phyloP scores from a whole-genome alignment of 1,140 invertebrate genomes.

The Procambarus clarkii region DNA sequence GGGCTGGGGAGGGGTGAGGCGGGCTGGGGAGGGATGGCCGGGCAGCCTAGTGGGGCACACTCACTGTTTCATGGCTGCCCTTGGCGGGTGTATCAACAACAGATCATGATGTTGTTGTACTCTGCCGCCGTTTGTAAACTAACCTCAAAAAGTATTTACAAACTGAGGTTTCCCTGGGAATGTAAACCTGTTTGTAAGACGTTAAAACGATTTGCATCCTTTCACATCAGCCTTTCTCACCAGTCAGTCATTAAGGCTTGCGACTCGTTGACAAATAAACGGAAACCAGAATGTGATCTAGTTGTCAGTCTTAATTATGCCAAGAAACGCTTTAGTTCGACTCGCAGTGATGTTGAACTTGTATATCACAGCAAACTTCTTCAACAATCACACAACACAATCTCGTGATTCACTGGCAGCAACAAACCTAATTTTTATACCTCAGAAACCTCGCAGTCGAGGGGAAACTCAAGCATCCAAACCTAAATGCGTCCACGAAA shows the following conservation, averaged over 20 bases:
- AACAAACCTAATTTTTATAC: too few relatives aligned
- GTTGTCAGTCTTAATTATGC: background rate
- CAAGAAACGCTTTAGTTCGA: background rate
- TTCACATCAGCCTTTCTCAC: slow-evolving; percentile 6
- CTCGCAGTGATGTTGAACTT: too few relatives aligned
- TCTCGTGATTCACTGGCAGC: too few relatives aligned
- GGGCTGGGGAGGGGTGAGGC: slow-evolving; percentile 1
- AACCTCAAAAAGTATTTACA: slow-evolving; percentile 66
- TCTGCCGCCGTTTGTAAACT: slow-evolving; percentile 63
- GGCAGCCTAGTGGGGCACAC: background rate
- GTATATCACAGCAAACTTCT: too few relatives aligned
- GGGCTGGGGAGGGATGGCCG: background rate
- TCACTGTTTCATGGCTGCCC: slow-evolving; percentile 54
- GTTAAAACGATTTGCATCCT: slow-evolving; percentile 41
- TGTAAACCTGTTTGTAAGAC: slow-evolving; percentile 66
- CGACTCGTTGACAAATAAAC: slow-evolving; percentile 10
- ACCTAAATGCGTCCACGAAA: too few relatives aligned
- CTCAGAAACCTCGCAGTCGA: too few relatives aligned
- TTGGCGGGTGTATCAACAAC: slow-evolving; percentile 66
- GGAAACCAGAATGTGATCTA: background rate
- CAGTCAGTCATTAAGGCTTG: slow-evolving; percentile 37
- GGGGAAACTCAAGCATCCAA: too few relatives aligned
- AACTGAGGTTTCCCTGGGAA: slow-evolving; percentile 62
- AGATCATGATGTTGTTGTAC: slow-evolving; percentile 69
- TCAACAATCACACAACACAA: too few relatives aligned